Evolutionary conservation across 1,140 invertebrate species (phyloP).

Genomic region (Drosophila grimshawi): DNA sequence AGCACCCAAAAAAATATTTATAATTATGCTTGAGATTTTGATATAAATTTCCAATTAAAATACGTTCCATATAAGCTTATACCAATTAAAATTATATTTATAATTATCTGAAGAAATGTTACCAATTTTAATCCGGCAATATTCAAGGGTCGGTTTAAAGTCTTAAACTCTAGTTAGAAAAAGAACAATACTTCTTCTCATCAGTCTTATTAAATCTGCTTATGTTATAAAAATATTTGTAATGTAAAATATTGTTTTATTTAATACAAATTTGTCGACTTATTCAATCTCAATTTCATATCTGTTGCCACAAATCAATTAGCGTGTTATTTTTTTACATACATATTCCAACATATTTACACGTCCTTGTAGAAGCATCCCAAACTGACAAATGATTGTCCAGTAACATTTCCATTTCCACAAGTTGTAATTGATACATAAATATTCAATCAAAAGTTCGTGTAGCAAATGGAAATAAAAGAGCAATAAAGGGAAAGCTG

Average conservation of each 20-base stretch:
- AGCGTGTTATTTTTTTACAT: constrained; percentile 39
- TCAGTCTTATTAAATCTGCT: no score
- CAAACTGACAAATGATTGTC: constrained; percentile 28
- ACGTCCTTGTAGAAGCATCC: constrained; percentile 23
- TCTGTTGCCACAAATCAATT: constrained; percentile 19
- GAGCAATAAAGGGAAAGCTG: not conserved
- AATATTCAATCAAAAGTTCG: constrained; percentile 9
- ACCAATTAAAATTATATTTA: no score
- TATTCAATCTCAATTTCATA: not conserved
- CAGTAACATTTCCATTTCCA: constrained; percentile 22
- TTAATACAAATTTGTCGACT: no score
- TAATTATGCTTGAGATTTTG: not conserved
- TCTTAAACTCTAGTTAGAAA: no score
- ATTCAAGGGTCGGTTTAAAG: no score
- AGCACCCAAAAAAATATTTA: constrained; percentile 4
- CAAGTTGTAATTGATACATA: constrained; percentile 21
- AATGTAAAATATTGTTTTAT: no score
- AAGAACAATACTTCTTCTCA: no score
- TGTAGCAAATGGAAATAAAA: not conserved
- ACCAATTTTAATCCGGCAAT: no score
- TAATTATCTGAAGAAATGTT: no score
- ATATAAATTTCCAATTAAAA: no score
- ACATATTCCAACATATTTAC: constrained; percentile 25
- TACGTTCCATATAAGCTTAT: no score
- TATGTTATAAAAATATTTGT: no score